Base-by-base conservation (phyloP, 2,113 vertebrate species). In the Marmota flaviventris region DNA sequence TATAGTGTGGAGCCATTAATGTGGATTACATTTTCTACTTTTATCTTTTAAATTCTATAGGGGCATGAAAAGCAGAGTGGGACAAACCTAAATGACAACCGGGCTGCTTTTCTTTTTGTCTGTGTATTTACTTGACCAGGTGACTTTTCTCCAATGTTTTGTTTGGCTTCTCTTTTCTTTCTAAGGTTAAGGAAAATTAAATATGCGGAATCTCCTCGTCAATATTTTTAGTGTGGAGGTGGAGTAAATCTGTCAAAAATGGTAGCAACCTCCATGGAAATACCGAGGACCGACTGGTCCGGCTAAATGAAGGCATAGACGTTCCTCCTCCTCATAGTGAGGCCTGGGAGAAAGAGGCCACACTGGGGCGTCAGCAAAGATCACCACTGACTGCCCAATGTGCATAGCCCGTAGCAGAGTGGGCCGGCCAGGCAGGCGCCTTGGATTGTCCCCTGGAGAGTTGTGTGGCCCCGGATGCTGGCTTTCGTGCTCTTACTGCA, bases 401-500 rank as follows among this genome's bases (percentile, higher is more conserved):
- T 84, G 56, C 96, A 95, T 51, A 67, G 20, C 45, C 70, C 93
- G 76, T 58, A 67, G 77, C 24, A 85, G n/a, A 81, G 12, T 45
- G 88, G 63, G 65, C 77, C 79, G 82, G 72, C 58, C 56, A 53
- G 27, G 75, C 53, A 94, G 20, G 1, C 42, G 85, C 24, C 9
- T n/a, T 72, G 48, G 70, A 75, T 42, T 89, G 95, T 92, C 65
- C 65, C 90, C 17, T 78, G 83, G 51, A 67, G 97, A 61, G 12
- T 24, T 72, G n/a, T 37, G 12, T 92, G 94, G 86, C 29, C 22
- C 53, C 42, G 8, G 29, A 5, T 32, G 20, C 65, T 13, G 16
- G 18, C 32, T 90, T 96, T 96, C 87, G 76, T 67, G 45, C 85
- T 84, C 94, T 87, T 85, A 53, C 24, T 93, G 85, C 81, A 63